A percentile compares a stretch with the other conserved stretches of the same genome.
Conservation (phyloP, 2,797 vertebrate genomes). For the Microhierax caerulescens region DNA sequence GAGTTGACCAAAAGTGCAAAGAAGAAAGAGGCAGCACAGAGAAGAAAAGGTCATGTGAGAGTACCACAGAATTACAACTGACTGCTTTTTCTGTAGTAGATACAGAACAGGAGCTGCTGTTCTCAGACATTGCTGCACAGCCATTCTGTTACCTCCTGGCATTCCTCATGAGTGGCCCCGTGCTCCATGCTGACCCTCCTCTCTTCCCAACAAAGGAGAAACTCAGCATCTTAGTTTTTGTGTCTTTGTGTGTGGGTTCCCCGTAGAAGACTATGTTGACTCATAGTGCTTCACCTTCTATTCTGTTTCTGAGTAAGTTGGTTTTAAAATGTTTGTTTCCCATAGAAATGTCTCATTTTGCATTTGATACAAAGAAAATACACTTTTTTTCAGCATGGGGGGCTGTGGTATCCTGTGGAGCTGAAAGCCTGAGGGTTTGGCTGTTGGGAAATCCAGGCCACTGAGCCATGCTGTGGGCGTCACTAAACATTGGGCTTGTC, state of each 20-base stretch:
- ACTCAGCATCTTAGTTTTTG: not conserved
- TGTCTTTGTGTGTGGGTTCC: not conserved
- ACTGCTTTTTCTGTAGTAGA: not conserved
- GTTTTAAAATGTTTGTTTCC: not conserved
- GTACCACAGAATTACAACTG: not conserved
- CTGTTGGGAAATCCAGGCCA: not conserved
- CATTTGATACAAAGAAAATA: not conserved
- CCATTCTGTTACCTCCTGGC: not conserved
- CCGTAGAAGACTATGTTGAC: not conserved
- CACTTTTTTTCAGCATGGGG: not conserved
- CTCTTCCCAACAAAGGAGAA: not conserved
- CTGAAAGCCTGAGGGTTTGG: not conserved
- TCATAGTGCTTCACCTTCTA: not conserved
- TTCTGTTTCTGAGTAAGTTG: not conserved
- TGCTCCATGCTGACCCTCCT: not conserved
- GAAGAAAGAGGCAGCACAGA: not conserved
- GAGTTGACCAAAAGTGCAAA: not conserved
- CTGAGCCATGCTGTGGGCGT: accelerated
- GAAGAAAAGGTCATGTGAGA: not conserved
- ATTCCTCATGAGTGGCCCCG: not conserved
- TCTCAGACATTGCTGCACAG: not conserved
- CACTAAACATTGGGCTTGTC: not conserved
- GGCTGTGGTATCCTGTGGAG: not conserved
- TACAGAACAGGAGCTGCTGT: not conserved
- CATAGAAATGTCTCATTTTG: not conserved